Evolutionary conservation across 2,888 invertebrate species (phyloP).

Genomic region (Saturnia japonica): DNA sequence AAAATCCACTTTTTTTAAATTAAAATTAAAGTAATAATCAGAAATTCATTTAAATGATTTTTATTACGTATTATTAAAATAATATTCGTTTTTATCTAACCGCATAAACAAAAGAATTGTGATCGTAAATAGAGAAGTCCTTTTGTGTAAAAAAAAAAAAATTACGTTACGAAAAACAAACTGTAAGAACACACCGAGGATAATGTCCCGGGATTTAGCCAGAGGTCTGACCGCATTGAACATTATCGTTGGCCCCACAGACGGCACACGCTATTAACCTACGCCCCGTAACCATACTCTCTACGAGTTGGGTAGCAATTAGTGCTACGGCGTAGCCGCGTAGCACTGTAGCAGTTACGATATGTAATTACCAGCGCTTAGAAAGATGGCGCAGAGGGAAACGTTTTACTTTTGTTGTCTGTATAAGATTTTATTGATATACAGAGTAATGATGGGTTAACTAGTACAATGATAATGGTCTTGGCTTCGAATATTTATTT

Average conservation of each 20-base stretch:
- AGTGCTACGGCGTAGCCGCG: constrained; percentile 62
- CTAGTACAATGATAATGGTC: no score
- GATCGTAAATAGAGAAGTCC: neutral
- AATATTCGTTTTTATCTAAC: neutral
- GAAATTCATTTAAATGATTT: no score
- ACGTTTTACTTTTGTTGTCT: constrained; percentile 14
- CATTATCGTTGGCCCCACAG: constrained; percentile 41
- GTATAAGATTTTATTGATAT: neutral
- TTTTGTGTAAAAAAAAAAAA: neutral
- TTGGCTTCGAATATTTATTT: neutral
- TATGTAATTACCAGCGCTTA: constrained; percentile 71
- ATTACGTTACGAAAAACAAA: neutral
- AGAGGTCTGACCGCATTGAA: constrained; percentile 28
- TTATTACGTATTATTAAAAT: neutral
- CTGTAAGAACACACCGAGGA: constrained; percentile 17
- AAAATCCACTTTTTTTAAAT: no score
- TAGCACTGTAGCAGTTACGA: constrained; percentile 46
- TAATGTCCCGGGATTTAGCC: constrained; percentile 21
- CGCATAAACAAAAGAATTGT: neutral
- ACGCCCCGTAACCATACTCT: constrained; percentile 61
- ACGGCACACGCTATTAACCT: constrained; percentile 69
- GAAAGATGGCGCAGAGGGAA: constrained; percentile 26
- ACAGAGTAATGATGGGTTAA: neutral
- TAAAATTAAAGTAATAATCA: no score
- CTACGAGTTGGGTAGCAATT: constrained; percentile 78